Conservation (phyloP, 1,140 invertebrate genomes). For the Drosophila elegans region DNA sequence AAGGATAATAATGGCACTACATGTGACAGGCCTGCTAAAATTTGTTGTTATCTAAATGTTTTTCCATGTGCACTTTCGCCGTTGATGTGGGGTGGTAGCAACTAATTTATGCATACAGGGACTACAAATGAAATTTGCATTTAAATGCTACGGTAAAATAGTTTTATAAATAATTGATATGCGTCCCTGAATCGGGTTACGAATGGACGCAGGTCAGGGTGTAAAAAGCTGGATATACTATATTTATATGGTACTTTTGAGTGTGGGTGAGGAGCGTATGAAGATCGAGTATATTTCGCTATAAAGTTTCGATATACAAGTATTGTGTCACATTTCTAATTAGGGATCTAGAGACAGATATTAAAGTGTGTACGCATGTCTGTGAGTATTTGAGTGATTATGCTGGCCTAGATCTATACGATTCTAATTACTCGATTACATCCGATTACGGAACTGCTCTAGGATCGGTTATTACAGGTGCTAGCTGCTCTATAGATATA, state of each 20-base stretch:
- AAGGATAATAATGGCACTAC: conserved; percentile 74
- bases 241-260: conserved; percentile 5
- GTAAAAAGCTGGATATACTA: conserved; percentile 18
- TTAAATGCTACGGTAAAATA: conserved; percentile 75
- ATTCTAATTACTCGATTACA: conserved; percentile 33
- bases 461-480: conserved; percentile 30
- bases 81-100: conserved; percentile 30
- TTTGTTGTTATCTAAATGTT: conserved; percentile 77
- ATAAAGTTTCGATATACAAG: conserved; percentile 29
- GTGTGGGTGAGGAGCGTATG: conserved; percentile 23
- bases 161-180: conserved; percentile 75
- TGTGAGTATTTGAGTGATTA: conserved; percentile 37
- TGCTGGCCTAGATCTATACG: conserved; percentile 41
- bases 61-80: conserved; percentile 51
- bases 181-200: conserved; percentile 28
- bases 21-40: conserved; percentile 64
- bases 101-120: conserved; percentile 74
- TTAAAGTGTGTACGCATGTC: conserved; percentile 9
- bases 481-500: conserved; percentile 41
- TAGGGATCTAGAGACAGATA: conserved; percentile 32
- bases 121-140: conserved; percentile 79
- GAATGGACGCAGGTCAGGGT: conserved; percentile 31
- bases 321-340: conserved; percentile 32
- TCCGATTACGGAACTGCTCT: conserved; percentile 22
- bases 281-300: conserved; percentile 41